Evolutionary conservation across 2,797 vertebrate species (phyloP), one percentile per base, ranked within the genome.

Genomic region (Sphaeramia orbicularis): DNA sequence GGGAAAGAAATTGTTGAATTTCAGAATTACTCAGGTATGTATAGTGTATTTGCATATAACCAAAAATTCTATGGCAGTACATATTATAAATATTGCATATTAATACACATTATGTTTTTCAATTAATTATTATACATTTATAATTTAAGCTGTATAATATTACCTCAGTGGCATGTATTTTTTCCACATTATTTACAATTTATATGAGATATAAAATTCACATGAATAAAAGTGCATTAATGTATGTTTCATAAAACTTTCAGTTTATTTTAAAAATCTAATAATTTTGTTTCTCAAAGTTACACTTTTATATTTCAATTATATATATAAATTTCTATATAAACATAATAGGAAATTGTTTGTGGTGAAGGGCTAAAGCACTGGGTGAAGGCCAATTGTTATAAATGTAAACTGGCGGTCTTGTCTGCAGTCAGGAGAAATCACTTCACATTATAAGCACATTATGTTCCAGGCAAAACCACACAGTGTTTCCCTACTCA

Each of bases 381-480:
- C 24, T 57, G 54, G 54, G 21, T 57, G 54, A 57, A 57, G 54
- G 54, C 54, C 54, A 90, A 91, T 84, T 80, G 87, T 87, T 88
- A 85, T 86, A 67, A 80, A 87, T 80, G 75, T 67, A 86, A 84
- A 88, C 72, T 61, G 76, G 76, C 76, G 74, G 69, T 80, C 80
- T 79, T 88, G 83, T 85, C 88, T 89, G 70, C 69, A 89, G 82
- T 89, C 76, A 81, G 84, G 88, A 92, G 80, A 86, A 92, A 92
- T 92, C 86, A 75, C 88, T 90, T 87, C 88, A 87, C 92, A 91
- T 91, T 91, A 92, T 90, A 86, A 91, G 84, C 72, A 65, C 88
- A 92, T 93, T 93, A 92, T 86, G 86, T 88, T 76, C 80, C 78
- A 78, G 86, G 86, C 83, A 90, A 86, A 81, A 81, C 85, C 86